Conservation (phyloP, 2,888 invertebrate species). For the Tetragonisca angustula region DNA sequence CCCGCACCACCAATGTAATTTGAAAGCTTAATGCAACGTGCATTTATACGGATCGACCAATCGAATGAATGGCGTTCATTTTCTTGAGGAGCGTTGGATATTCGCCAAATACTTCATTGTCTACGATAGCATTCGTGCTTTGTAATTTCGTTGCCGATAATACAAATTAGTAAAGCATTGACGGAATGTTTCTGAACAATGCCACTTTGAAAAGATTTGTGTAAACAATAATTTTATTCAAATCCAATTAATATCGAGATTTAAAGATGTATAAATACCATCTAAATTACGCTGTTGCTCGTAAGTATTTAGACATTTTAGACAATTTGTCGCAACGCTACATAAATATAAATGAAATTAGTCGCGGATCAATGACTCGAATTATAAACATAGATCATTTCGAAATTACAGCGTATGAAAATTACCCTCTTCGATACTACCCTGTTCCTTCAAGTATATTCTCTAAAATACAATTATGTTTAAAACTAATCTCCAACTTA, state of each 20-base stretch:
- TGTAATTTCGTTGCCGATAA: background rate
- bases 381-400: no score
- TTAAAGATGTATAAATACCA: no score
- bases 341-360: no score
- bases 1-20: slow-evolving; percentile 33
- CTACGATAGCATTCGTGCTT: background rate
- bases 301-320: no score
- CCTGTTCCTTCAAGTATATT: background rate
- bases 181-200: background rate
- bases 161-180: background rate
- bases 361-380: no score
- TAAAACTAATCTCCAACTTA: background rate
- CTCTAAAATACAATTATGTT: background rate
- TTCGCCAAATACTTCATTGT: background rate
- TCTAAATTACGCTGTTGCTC: no score
- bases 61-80: slow-evolving; percentile 54
- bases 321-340: no score
- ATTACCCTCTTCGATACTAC: no score
- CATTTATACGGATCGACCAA: slow-evolving; percentile 22
- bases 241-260: background rate
- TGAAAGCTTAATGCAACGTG: slow-evolving; percentile 18
- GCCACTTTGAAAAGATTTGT: background rate
- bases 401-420: no score
- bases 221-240: background rate
- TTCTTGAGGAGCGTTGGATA: slow-evolving; percentile 55